phyloP scores from a whole-genome alignment of 1,140 invertebrate species.

The Anastatus disparis region DNA sequence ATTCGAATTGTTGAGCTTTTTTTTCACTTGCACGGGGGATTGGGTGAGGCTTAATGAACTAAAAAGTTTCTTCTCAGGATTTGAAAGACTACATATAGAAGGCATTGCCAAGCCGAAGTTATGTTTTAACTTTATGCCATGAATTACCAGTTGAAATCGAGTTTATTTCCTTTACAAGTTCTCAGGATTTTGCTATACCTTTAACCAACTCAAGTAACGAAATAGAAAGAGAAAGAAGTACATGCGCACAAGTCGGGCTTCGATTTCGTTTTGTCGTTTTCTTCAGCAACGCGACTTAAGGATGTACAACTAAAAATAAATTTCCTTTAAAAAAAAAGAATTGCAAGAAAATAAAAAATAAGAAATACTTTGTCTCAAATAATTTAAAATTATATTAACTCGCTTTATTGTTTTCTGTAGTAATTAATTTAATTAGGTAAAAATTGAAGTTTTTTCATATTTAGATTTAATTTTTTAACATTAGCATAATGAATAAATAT shows the following conservation, averaged over 20 bases:
- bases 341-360: too few relatives aligned
- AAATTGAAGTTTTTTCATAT: too few relatives aligned
- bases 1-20: conserved; percentile 1
- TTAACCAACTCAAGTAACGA: too few relatives aligned
- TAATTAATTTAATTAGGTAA: too few relatives aligned
- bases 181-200: conserved; percentile 1
- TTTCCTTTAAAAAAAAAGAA: too few relatives aligned
- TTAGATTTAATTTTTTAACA: too few relatives aligned
- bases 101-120: too few relatives aligned
- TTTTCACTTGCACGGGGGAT: too few relatives aligned
- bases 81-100: background rate
- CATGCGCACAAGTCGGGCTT: background rate
- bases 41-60: conserved; percentile 21
- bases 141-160: conserved; percentile 27
- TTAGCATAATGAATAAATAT: too few relatives aligned
- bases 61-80: conserved; percentile 11
- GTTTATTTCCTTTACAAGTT: conserved; percentile 15
- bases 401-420: background rate
- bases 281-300: background rate
- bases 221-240: too few relatives aligned
- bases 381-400: too few relatives aligned
- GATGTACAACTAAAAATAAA: background rate
- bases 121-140: conserved; percentile 17
- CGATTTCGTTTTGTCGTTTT: conserved; percentile 1
- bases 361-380: too few relatives aligned